phyloP scores from a whole-genome alignment of 2,888 invertebrate species.

The Bruchidius siliquastri region DNA sequence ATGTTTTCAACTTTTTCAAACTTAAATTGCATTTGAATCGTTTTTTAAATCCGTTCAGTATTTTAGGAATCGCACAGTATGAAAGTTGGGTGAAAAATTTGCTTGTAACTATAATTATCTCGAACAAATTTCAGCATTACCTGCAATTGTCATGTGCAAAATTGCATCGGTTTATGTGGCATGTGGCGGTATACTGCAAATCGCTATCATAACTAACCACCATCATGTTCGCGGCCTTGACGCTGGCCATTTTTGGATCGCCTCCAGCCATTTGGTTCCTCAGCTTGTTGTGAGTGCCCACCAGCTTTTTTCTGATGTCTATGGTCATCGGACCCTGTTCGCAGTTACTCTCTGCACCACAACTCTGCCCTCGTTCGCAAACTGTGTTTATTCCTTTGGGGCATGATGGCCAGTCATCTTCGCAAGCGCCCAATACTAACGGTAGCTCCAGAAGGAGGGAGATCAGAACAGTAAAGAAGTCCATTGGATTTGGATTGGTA shows the following conservation, averaged over 20 bases:
- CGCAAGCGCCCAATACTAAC: neutral
- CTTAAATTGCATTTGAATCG: no score
- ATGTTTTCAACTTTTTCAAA: no score
- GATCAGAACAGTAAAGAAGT: neutral
- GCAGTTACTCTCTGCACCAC: neutral
- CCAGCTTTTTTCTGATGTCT: neutral
- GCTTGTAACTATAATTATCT: no score
- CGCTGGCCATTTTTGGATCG: slow-evolving; percentile 15
- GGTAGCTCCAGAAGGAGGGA: neutral
- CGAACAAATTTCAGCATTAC: neutral
- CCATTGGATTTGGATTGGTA: neutral
- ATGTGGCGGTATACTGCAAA: slow-evolving; percentile 22
- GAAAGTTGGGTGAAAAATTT: no score
- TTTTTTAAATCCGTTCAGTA: no score
- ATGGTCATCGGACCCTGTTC: neutral
- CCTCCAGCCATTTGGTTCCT: slow-evolving; percentile 15
- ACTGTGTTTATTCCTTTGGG: neutral
- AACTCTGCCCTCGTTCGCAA: neutral
- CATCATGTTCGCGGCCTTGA: slow-evolving; percentile 14
- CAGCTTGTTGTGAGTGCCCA: slow-evolving; percentile 15
- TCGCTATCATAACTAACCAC: slow-evolving; percentile 20
- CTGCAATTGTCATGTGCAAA: slow-evolving; percentile 22
- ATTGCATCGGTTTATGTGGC: slow-evolving; percentile 22
- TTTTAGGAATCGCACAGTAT: no score
- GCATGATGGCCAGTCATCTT: neutral